Evolutionary conservation across 2,888 invertebrate species (phyloP), one percentile per base, ranked within the genome.

Genomic region (Holacanthella duospinosa): DNA sequence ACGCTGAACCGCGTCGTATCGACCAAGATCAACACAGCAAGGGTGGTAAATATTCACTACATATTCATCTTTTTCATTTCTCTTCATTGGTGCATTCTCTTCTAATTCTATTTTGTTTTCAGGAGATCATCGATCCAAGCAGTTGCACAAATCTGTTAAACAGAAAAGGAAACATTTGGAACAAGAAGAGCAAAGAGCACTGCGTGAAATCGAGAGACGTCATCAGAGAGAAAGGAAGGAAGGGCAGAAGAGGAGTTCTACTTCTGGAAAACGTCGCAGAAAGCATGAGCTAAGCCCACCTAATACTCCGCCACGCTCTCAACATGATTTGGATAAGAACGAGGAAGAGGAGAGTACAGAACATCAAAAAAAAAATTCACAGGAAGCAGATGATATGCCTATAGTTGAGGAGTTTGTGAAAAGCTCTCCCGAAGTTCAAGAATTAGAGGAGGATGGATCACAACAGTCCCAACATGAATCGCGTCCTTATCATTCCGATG

Each of bases 121-220:
- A 27, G 25, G 48, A n/a, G 48, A 48, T 21, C 48, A 68, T 36
- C 66, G 70, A 64, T 64, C 71, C 1, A 65, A 66, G 44, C 63
- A 67, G 21, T 43, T 70, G 19, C 59, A 63, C 21, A 59, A 43
- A 16, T 59, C 24, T 2, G 12, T 59, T 57, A 68, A 69, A 29
- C 82, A 89, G 54, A 80, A 83, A 73, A 81, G 83, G 68, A 78
- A 83, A 48, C 79, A 73, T 58, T 63, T 71, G 58, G 74, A 74
- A 64, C 67, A 84, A 1, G 81, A 83, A 65, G 78, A 70, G 63
- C 73, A 79, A 70, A 74, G 78, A 55, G 77, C 67, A 62, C 75
- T 70, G 76, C 76, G 73, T 74, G 77, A 74, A 76, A 77, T 74
- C 63, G 73, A 69, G 55, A 68, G 65, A 25, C 58, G 66, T 2